phyloP scores from a whole-genome alignment of 2,888 invertebrate species.

The Notodonta ziczac region DNA sequence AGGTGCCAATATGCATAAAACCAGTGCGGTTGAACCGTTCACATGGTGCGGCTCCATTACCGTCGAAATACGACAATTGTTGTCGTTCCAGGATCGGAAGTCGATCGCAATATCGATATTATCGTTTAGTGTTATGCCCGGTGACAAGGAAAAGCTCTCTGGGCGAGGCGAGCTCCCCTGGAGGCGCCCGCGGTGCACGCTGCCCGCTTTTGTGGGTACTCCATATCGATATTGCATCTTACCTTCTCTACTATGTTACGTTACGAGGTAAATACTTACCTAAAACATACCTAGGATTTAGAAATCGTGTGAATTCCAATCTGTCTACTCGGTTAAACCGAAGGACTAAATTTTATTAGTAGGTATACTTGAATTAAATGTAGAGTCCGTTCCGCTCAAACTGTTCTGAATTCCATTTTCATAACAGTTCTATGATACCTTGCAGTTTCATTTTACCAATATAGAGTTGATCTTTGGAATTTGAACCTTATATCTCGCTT shows the following conservation, averaged over 20 bases:
- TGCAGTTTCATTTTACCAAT: too few species aligned
- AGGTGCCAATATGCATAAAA: conserved; percentile 62
- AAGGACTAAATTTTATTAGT: too few species aligned
- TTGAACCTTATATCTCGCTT: not conserved
- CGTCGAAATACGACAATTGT: conserved; percentile 74
- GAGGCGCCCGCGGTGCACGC: conserved; percentile 56
- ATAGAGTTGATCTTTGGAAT: not conserved
- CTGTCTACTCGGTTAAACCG: too few species aligned
- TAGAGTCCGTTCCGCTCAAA: too few species aligned
- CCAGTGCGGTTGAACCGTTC: conserved; percentile 35
- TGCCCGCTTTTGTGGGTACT: conserved; percentile 40
- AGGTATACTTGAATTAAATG: too few species aligned
- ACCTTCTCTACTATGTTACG: conserved; percentile 29
- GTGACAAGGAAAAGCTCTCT: conserved; percentile 82
- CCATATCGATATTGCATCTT: conserved; percentile 47
- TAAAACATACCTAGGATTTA: too few species aligned
- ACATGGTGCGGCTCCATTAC: conserved; percentile 65
- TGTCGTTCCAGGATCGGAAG: conserved; percentile 75
- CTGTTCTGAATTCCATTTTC: not conserved
- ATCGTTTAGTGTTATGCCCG: conserved; percentile 81
- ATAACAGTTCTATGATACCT: not conserved
- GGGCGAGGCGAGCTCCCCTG: conserved; percentile 52
- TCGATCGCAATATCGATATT: conserved; percentile 74
- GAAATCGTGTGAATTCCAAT: too few species aligned
- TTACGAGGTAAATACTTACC: not conserved